phyloP scores from a whole-genome alignment of 2,113 vertebrate species.

The Hydrochoerus hydrochaeris region DNA sequence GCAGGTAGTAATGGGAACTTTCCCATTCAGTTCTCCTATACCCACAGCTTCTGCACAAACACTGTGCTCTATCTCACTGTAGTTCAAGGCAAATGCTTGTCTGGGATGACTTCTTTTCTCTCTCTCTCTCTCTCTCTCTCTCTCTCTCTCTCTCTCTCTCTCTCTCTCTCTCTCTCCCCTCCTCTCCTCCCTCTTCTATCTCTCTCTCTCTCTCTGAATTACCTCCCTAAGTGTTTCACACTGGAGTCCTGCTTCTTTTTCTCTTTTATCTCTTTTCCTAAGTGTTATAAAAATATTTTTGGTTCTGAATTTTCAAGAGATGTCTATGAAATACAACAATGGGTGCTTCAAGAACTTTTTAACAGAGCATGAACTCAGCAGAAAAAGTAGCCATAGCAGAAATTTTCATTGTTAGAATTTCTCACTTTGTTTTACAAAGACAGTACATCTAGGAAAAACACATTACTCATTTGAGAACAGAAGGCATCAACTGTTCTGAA shows the following conservation, averaged over 20 bases:
- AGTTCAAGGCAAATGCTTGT: slow-evolving; percentile 8
- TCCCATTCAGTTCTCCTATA: neutral
- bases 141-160: neutral
- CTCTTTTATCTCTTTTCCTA: neutral
- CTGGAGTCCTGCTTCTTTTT: neutral
- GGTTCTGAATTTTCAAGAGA: slow-evolving; percentile 51
- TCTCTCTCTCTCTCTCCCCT: neutral
- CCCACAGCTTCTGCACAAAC: neutral
- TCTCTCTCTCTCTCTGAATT: neutral
- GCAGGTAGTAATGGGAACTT: neutral
- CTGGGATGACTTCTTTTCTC: neutral
- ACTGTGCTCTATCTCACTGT: neutral
- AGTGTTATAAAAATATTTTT: slow-evolving; percentile 6
- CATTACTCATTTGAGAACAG: neutral
- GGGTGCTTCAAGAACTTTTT: slow-evolving; percentile 42
- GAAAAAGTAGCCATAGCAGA: slow-evolving; percentile 31
- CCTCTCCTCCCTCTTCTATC: neutral
- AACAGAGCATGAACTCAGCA: slow-evolving; percentile 39
- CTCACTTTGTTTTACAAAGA: slow-evolving; percentile 56
- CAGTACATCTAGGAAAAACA: slow-evolving; percentile 8
- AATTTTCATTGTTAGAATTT: slow-evolving; percentile 54
- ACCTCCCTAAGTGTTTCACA: slow-evolving; percentile 33
- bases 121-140: neutral
- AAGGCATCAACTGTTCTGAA: slow-evolving; percentile 9
- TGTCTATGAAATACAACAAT: slow-evolving; percentile 37